These are phyloP conservation scores for Hemicordylus capensis DNA, from an alignment of 2,113 vertebrate genomes.

Conservation along the genomic window DNA sequence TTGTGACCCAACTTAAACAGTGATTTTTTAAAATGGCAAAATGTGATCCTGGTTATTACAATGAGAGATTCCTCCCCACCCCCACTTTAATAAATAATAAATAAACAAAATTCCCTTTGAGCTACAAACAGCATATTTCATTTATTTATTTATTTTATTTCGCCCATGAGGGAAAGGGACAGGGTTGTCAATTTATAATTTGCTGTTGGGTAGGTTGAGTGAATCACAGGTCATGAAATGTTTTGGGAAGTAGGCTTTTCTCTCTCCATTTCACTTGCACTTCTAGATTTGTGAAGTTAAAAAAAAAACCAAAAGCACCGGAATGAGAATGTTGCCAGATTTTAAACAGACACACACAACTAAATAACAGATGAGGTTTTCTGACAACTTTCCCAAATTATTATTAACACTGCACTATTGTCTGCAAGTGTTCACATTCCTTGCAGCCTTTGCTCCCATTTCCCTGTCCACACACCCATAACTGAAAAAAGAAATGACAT, in stretches of 20 bases:
- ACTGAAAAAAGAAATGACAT: no score
- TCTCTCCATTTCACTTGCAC: neutral
- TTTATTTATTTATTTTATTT: neutral
- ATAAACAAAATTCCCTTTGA: neutral
- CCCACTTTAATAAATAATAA: conserved; percentile 8
- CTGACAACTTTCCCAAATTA: neutral
- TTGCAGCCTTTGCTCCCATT: neutral
- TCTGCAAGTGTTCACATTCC: neutral
- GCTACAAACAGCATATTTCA: neutral
- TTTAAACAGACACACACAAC: neutral
- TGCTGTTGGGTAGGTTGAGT: neutral
- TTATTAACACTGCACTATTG: neutral
- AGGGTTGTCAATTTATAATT: neutral
- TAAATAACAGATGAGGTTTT: neutral
- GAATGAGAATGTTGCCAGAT: neutral
- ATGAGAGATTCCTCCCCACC: neutral
- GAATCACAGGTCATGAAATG: neutral
- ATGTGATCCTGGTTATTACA: neutral
- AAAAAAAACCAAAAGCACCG: neutral
- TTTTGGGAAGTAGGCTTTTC: neutral
- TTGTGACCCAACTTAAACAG: neutral
- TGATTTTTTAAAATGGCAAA: neutral
- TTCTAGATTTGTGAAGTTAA: neutral
- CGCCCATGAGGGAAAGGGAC: neutral
- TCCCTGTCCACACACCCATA: neutral